These are phyloP conservation scores for Agrypnus murinus DNA, from an alignment of 2,888 invertebrate genomes.

Conservation along the genomic window DNA sequence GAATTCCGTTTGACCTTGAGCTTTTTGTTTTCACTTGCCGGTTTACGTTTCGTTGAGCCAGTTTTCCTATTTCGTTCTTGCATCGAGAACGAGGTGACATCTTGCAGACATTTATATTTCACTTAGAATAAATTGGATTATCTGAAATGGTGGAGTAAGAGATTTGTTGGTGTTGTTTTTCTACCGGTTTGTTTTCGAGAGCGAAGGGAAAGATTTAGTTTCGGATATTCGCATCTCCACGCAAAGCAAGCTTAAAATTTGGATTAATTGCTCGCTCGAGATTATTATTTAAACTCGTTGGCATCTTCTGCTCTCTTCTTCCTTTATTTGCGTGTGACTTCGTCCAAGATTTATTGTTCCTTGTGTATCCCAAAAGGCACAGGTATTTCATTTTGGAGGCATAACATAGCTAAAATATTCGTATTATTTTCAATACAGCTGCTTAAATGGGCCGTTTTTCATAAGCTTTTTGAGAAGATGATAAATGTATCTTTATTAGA, in stretches of 20 bases:
- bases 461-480: constrained; percentile 53
- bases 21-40: constrained; percentile 58
- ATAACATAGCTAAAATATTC: constrained; percentile 54
- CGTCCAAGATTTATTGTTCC: constrained; percentile 46
- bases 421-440: constrained; percentile 54
- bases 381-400: constrained; percentile 57
- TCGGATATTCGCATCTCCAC: constrained; percentile 38
- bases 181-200: constrained; percentile 51
- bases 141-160: constrained; percentile 54
- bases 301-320: constrained; percentile 44
- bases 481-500: constrained; percentile 57
- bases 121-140: constrained; percentile 58
- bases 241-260: constrained; percentile 45
- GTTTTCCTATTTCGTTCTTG: constrained; percentile 58
- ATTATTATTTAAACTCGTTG: constrained; percentile 52
- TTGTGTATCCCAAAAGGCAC: constrained; percentile 44
- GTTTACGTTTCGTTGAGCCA: constrained; percentile 56
- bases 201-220: constrained; percentile 41
- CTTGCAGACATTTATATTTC: constrained; percentile 57
- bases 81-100: constrained; percentile 52
- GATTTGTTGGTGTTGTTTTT: constrained; percentile 55
- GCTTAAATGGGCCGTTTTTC: constrained; percentile 55
- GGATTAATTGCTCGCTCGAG: constrained; percentile 52
- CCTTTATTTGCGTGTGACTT: constrained; percentile 52
- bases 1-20: constrained; percentile 61